phyloP scores from a whole-genome alignment of 2,888 invertebrate species.

The Agrypnus murinus region DNA sequence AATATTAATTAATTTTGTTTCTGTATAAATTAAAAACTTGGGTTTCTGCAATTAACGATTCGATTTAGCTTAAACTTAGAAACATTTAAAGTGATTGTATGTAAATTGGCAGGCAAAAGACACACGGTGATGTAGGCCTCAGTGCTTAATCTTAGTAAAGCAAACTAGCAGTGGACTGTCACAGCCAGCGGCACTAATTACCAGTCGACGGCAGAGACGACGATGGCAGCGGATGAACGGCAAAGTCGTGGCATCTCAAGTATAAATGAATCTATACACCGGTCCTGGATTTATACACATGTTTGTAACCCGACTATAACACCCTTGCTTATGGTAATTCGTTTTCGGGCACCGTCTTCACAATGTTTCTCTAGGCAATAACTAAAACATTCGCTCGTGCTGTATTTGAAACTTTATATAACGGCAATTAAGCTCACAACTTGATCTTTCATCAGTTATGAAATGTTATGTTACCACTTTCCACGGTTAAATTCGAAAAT shows the following conservation, averaged over 20 bases:
- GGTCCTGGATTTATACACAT: slow-evolving; percentile 37
- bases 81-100: slow-evolving; percentile 6
- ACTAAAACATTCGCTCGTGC: slow-evolving; percentile 21
- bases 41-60: too few relatives aligned
- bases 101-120: slow-evolving; percentile 43
- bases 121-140: slow-evolving; percentile 53
- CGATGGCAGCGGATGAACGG: slow-evolving; percentile 22
- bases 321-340: slow-evolving; percentile 33
- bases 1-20: too few relatives aligned
- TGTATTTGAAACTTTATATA: slow-evolving; percentile 24
- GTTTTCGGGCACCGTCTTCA: slow-evolving; percentile 27
- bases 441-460: slow-evolving; percentile 26
- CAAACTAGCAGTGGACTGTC: slow-evolving; percentile 53
- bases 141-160: slow-evolving; percentile 56
- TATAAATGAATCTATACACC: slow-evolving; percentile 36
- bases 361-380: slow-evolving; percentile 25
- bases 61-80: too few relatives aligned
- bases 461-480: slow-evolving; percentile 14
- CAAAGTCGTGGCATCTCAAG: slow-evolving; percentile 31
- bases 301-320: slow-evolving; percentile 34
- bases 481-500: not conserved
- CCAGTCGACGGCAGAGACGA: slow-evolving; percentile 45
- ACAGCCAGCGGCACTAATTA: slow-evolving; percentile 57
- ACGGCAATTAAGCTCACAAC: slow-evolving; percentile 24
- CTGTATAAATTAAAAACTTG: too few relatives aligned